Base-by-base conservation (phyloP, 2,888 invertebrate species). In the Lymantria dispar region DNA sequence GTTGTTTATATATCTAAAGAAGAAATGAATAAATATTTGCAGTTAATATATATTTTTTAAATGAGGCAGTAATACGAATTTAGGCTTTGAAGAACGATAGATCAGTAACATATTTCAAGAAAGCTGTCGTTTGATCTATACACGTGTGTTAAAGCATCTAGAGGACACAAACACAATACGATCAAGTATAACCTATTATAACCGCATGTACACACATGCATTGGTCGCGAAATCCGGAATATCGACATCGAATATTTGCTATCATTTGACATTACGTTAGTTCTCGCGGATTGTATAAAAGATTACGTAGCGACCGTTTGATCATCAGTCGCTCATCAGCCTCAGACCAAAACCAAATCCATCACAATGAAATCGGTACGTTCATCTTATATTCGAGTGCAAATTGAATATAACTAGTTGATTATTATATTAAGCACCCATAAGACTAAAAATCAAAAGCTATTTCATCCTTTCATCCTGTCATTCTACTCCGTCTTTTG, bases 301-400 rank as follows among this genome's bases (percentile, higher is more conserved):
- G 87, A 85, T 74, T 80, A 75, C 68, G 80, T 67, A 64, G 64
- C 71, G 61, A 70, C 51, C 65, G 67, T 57, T 69, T 62, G 59
- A 59, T 68, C 78, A 88, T 85, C 88, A 90, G 86, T 87, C 78
- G 83, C 78, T 77, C 78, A 77, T 78, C 77, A 78, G 80, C 80
- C 65, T 71, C 74, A 71, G 68, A 76, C 76, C 60, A 72, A 74
- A 74, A 76, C 3, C 7, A 38, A 36, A 11, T 29, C 52, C 65
- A 73, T 70, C n/a, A 83, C 83, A 74, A 90, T 90, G 90, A 89
- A 90, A 83, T 67, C 84, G 83, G 90, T 89, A 80, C 65, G 87
- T 84, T 37, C n/a, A 37, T 10, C n/a, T n/a, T 3, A 8, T 30
- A 30, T 30, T 30, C 8, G 8, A 30, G 8, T 30, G 8, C 30